These are phyloP conservation scores for Trissolcus japonicus DNA, from an alignment of 2,888 invertebrate species.

Conservation along the genomic window DNA sequence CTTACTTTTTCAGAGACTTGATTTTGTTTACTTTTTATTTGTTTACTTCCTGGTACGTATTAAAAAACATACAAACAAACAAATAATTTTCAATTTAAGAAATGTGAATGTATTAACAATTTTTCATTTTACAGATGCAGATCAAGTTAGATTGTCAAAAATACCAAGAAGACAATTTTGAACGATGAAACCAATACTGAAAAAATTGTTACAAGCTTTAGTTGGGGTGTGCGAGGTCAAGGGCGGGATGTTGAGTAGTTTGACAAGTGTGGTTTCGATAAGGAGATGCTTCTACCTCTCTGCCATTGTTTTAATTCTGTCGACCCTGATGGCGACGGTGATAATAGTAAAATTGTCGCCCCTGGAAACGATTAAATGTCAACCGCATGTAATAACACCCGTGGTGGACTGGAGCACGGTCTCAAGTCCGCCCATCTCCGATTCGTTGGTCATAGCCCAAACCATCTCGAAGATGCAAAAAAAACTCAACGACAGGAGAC, in stretches of 20 bases:
- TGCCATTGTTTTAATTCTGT: conserved; percentile 65
- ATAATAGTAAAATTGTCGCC: conserved; percentile 70
- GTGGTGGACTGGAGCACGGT: conserved; percentile 68
- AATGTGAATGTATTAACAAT: too few species aligned
- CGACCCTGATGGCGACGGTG: conserved; percentile 69
- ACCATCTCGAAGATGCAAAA: conserved; percentile 51
- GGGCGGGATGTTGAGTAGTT: conserved; percentile 61
- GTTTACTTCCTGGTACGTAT: too few species aligned
- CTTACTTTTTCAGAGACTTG: too few species aligned
- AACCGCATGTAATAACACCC: conserved; percentile 64
- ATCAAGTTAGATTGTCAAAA: too few species aligned
- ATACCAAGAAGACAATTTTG: background rate
- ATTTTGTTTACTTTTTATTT: too few species aligned
- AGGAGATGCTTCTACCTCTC: conserved; percentile 69
- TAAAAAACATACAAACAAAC: too few species aligned
- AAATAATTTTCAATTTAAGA: too few species aligned
- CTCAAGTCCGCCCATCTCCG: conserved; percentile 51
- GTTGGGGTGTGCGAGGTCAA: conserved; percentile 10
- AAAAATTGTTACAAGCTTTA: conserved; percentile 13
- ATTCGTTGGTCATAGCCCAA: conserved; percentile 24
- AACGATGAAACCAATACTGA: conserved; percentile 4
- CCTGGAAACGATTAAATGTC: conserved; percentile 68
- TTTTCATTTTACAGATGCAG: too few species aligned
- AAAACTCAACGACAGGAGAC: conserved; percentile 61
- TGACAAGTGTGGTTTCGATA: conserved; percentile 64